These are phyloP conservation scores for Nomada lathburiana DNA, from an alignment of 2,888 invertebrate species.

Conservation along the genomic window DNA sequence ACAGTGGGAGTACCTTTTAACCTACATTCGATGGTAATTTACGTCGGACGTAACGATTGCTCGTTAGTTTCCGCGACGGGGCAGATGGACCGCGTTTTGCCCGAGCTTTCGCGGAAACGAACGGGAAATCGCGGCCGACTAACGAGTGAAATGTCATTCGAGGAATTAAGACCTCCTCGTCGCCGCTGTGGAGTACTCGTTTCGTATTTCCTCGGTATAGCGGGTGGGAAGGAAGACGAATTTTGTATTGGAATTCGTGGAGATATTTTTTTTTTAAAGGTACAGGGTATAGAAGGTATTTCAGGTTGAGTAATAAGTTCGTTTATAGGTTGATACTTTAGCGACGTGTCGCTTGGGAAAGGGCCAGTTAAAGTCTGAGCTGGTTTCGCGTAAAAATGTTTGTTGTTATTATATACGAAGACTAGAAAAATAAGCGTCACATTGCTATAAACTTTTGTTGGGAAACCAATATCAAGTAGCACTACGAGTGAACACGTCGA, in stretches of 20 bases:
- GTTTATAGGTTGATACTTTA: too few relatives aligned
- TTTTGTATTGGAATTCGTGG: not conserved
- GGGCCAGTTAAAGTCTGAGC: too few relatives aligned
- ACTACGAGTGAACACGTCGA: too few relatives aligned
- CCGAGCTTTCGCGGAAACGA: slow-evolving; percentile 39
- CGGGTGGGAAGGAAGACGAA: not conserved
- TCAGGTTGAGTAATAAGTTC: too few relatives aligned
- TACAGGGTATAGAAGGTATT: too few relatives aligned
- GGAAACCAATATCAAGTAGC: too few relatives aligned
- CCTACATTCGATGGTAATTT: slow-evolving; percentile 40
- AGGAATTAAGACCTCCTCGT: slow-evolving; percentile 50
- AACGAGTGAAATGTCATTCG: slow-evolving; percentile 56
- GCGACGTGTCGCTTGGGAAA: too few relatives aligned
- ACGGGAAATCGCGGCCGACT: slow-evolving; percentile 42
- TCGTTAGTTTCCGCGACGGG: slow-evolving; percentile 25
- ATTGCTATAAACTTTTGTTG: too few relatives aligned
- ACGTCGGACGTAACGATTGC: slow-evolving; percentile 10
- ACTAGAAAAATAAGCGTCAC: too few relatives aligned
- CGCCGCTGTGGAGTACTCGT: not conserved
- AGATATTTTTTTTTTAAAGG: too few relatives aligned
- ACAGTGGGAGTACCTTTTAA: not conserved
- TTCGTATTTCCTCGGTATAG: not conserved
- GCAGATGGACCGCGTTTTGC: slow-evolving; percentile 8
- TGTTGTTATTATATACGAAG: too few relatives aligned
- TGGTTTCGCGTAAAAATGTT: too few relatives aligned